Evolutionary conservation across 2,113 vertebrate genomes (phyloP).

Genomic region (Theristicus caerulescens): DNA sequence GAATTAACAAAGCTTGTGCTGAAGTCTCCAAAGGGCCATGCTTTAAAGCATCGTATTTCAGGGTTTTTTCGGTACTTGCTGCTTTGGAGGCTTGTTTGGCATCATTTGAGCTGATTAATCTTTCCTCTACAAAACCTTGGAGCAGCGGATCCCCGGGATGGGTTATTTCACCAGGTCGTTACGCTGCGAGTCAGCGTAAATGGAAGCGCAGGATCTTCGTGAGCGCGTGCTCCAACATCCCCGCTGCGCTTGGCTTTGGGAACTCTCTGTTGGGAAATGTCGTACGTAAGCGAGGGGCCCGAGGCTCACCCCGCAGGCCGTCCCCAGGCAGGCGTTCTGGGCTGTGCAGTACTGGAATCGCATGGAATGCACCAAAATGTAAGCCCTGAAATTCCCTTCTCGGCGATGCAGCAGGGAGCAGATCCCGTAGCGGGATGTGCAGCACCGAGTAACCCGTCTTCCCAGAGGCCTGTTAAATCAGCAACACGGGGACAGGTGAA

Average conservation of each 20-base stretch:
- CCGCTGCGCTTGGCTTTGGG: rapidly evolving
- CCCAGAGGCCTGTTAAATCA: background rate
- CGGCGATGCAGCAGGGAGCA: rapidly evolving
- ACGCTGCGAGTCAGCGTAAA: background rate
- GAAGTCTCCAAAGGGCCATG: background rate
- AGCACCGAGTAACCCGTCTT: background rate
- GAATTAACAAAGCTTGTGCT: background rate
- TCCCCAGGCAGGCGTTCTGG: background rate
- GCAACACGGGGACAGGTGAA: rapidly evolving
- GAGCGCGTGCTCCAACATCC: rapidly evolving
- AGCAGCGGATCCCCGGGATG: background rate
- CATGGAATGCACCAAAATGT: rapidly evolving
- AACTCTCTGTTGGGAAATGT: rapidly evolving
- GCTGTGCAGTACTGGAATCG: rapidly evolving
- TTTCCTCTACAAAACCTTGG: background rate
- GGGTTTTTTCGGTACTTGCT: rapidly evolving
- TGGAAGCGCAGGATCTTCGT: rapidly evolving
- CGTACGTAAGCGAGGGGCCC: too few relatives aligned
- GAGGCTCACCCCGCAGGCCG: background rate
- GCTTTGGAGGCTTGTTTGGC: background rate
- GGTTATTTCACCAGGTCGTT: background rate
- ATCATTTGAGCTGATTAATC: background rate
- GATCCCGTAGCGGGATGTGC: background rate
- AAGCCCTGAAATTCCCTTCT: background rate
- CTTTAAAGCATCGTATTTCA: background rate